phyloP scores from a whole-genome alignment of 35 echinoderm and acorn worm genomes.

The Apostichopus parvimensis region DNA sequence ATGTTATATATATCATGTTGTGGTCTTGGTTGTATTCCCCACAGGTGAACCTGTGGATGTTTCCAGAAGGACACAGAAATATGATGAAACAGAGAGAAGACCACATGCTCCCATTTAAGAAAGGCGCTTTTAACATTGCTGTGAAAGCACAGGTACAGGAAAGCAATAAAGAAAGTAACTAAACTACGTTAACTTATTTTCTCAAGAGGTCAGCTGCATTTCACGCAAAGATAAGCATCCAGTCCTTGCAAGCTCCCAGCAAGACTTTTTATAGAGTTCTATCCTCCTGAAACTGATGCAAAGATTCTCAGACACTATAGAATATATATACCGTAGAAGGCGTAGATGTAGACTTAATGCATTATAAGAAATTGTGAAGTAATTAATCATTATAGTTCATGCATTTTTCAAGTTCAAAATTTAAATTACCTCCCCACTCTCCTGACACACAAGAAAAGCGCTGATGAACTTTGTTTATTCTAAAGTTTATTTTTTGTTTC shows the following conservation, averaged over 20 bases:
- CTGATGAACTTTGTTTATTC: background rate
- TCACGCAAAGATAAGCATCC: background rate
- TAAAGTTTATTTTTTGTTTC: background rate
- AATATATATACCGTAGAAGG: no score
- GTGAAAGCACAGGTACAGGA: slow-evolving; percentile 70
- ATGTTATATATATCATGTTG: no score
- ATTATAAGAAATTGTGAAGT: no score
- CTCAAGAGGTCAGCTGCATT: no score
- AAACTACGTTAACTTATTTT: background rate
- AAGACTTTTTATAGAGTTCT: background rate
- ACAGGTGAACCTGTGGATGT: slow-evolving; percentile 77
- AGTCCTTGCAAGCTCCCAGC: background rate
- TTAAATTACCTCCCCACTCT: no score
- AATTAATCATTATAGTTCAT: no score
- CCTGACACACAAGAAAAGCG: no score
- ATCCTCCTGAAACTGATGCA: no score
- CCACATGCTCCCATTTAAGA: slow-evolving; percentile 82
- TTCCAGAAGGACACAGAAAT: slow-evolving; percentile 78
- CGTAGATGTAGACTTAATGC: no score
- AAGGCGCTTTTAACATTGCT: slow-evolving; percentile 86
- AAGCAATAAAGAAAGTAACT: no score
- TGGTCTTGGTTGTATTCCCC: background rate
- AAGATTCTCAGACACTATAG: no score
- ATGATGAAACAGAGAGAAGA: slow-evolving; percentile 49
- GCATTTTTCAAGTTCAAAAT: no score